phyloP scores from a whole-genome alignment of 2,113 vertebrate species.

The Crotalus tigris region DNA sequence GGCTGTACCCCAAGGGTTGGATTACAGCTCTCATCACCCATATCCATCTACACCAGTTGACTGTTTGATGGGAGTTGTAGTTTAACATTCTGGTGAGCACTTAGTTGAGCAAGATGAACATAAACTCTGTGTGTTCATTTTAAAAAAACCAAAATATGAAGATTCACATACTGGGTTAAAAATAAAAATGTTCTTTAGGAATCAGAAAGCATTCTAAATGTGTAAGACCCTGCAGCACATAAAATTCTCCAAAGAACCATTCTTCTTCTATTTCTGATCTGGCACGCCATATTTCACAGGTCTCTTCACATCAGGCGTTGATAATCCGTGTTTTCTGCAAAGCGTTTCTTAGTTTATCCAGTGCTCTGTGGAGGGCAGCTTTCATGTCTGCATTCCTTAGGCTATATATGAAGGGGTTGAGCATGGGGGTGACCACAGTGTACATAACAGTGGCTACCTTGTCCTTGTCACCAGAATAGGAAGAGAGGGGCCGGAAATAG shows the following conservation, averaged over 20 bases:
- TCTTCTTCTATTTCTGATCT: neutral
- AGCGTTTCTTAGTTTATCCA: neutral
- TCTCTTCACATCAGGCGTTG: neutral
- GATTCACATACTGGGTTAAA: neutral
- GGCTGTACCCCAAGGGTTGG: neutral
- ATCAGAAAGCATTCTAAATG: neutral
- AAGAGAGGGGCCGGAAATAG: conserved; percentile 54
- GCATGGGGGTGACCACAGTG: conserved; percentile 41
- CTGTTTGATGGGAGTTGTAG: neutral
- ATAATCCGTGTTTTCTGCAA: neutral
- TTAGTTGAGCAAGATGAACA: neutral
- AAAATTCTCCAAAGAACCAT: neutral
- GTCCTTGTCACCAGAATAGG: conserved; percentile 54
- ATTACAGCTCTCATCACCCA: neutral
- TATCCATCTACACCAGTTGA: neutral
- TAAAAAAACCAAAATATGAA: neutral
- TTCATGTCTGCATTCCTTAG: conserved; percentile 1
- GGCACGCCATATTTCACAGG: neutral
- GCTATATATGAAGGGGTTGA: conserved; percentile 7
- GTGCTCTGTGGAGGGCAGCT: neutral
- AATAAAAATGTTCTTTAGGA: neutral
- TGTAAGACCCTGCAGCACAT: neutral
- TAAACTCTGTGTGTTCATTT: neutral
- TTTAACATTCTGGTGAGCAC: neutral
- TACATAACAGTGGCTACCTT: conserved; percentile 47